phyloP scores from a whole-genome alignment of 2,888 invertebrate genomes.

The Orthosia cruda region DNA sequence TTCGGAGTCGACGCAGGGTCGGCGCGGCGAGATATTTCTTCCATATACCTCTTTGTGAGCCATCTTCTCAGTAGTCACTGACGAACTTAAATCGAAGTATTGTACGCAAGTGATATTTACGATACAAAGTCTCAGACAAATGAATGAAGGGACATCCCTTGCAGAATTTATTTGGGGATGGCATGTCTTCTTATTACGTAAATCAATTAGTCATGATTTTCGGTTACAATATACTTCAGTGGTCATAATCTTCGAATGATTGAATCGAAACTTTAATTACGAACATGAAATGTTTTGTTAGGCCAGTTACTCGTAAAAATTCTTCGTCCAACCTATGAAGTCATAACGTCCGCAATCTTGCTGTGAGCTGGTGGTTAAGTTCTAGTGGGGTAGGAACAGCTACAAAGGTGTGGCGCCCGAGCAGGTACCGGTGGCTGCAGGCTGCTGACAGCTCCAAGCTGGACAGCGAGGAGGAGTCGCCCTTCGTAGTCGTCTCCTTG shows the following conservation, averaged over 20 bases:
- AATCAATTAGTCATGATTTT: too few relatives aligned
- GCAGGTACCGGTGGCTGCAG: constrained; percentile 87
- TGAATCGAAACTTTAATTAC: constrained; percentile 9
- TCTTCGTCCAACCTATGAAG: constrained; percentile 25
- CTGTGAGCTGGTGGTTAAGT: constrained; percentile 22
- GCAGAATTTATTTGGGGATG: too few relatives aligned
- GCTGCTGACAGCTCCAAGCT: constrained; percentile 89
- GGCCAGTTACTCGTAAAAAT: constrained; percentile 44
- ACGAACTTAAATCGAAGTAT: not conserved
- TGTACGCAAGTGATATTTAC: not conserved
- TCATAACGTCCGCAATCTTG: constrained; percentile 20
- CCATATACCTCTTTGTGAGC: not conserved
- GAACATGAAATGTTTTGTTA: constrained; percentile 56
- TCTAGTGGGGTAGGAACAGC: constrained; percentile 59
- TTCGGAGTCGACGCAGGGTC: not conserved
- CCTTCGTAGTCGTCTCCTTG: constrained; percentile 93
- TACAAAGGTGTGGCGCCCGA: constrained; percentile 88
- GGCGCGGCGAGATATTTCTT: not conserved
- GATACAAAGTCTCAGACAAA: not conserved
- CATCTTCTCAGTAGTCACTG: not conserved
- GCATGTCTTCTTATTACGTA: not conserved
- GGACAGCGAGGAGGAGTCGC: constrained; percentile 93
- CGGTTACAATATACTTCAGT: too few relatives aligned
- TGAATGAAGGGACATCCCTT: too few relatives aligned
- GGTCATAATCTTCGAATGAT: constrained; percentile 11